Percentiles rank a stretch among this genome's conserved stretches.
Evolutionary conservation across 2,888 invertebrate species (phyloP).

Genomic region (Ectemnius lituratus): DNA sequence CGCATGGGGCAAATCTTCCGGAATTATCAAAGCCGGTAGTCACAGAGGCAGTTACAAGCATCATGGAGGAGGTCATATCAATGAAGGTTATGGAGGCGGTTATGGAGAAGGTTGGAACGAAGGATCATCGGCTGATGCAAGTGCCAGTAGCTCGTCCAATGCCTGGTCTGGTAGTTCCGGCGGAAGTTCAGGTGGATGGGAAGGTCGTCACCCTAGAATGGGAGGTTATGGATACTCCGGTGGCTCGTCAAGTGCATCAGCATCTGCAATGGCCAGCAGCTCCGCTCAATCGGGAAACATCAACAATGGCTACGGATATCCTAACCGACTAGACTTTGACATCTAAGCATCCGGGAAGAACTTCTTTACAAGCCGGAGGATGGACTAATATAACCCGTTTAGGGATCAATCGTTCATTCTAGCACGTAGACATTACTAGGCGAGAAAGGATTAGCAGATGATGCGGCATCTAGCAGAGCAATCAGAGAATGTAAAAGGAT

Average conservation of each 20-base stretch:
- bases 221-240: not conserved
- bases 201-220: not conserved
- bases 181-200: no score
- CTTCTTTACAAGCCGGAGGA: no score
- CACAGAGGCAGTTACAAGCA: not conserved
- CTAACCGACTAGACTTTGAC: not conserved
- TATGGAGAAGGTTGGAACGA: not conserved
- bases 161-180: not conserved
- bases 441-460: slow-evolving; percentile 12
- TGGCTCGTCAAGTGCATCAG: not conserved
- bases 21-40: not conserved
- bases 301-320: not conserved
- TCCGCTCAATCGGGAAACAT: not conserved
- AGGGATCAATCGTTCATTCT: slow-evolving; percentile 12
- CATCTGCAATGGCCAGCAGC: not conserved
- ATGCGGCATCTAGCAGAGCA: slow-evolving; percentile 19
- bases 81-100: not conserved
- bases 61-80: not conserved
- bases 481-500: slow-evolving; percentile 35
- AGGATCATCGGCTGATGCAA: not conserved
- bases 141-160: not conserved
- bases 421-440: slow-evolving; percentile 18
- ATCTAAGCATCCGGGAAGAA: no score
- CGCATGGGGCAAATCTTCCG: not conserved
- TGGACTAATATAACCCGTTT: no score